A percentile compares a stretch with the other conserved stretches of the same genome.
phyloP scores from a whole-genome alignment of 1,140 invertebrate genomes.

The Steinernema khuongi region DNA sequence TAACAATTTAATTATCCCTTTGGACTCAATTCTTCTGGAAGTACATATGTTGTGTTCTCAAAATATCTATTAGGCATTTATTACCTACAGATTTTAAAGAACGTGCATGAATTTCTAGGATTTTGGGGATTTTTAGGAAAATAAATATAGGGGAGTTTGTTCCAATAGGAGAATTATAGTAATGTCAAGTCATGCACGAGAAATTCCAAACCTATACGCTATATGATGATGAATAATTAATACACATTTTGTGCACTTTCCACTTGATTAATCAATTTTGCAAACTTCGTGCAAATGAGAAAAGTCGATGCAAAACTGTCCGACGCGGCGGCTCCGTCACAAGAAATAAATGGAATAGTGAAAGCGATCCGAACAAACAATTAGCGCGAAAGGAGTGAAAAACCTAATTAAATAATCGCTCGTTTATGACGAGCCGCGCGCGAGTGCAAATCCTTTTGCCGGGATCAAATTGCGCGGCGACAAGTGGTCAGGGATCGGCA shows the following conservation, averaged over 20 bases:
- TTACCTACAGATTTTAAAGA: too few species aligned
- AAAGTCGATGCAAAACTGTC: too few species aligned
- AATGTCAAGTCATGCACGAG: too few species aligned
- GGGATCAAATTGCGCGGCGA: constrained; percentile 11
- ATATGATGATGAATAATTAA: constrained; percentile 3
- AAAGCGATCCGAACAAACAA: background rate
- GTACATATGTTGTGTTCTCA: too few species aligned
- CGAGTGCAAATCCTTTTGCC: background rate
- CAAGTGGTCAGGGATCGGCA: constrained; percentile 4
- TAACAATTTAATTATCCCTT: too few species aligned
- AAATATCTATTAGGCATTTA: too few species aligned
- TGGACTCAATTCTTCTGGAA: too few species aligned
- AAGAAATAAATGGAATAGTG: background rate
- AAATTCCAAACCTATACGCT: too few species aligned
- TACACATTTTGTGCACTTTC: background rate
- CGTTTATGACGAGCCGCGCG: background rate
- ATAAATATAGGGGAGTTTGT: too few species aligned
- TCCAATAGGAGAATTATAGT: too few species aligned
- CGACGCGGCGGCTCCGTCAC: background rate
- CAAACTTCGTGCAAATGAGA: background rate
- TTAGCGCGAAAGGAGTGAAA: background rate
- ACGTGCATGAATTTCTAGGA: too few species aligned
- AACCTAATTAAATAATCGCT: constrained; percentile 5
- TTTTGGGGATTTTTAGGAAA: too few species aligned
- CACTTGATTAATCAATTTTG: background rate